Evolutionary conservation across 2,113 vertebrate species (phyloP).

Genomic region (Lophochroa leadbeateri): DNA sequence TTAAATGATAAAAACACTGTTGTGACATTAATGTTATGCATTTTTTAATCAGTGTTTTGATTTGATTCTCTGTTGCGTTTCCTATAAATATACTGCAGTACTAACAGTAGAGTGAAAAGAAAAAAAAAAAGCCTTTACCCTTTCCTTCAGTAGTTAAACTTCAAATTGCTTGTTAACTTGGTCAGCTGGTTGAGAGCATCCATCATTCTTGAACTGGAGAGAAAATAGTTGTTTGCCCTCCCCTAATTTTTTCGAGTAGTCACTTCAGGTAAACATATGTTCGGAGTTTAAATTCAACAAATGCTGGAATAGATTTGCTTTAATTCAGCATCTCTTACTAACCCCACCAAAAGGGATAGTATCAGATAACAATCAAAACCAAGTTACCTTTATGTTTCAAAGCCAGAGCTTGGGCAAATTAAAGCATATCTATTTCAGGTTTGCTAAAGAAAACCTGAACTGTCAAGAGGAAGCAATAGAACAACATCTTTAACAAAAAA

Average conservation of each 20-base stretch:
- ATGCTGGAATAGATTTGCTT: conserved; percentile 13
- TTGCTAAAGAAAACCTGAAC: background rate
- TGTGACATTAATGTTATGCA: conserved; percentile 85
- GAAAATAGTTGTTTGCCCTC: background rate
- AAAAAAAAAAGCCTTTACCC: conserved; percentile 11
- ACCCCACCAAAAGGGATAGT: background rate
- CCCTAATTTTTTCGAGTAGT: background rate
- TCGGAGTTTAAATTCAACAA: background rate
- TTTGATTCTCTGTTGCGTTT: conserved; percentile 78
- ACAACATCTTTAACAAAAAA: background rate
- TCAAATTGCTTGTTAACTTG: conserved; percentile 20
- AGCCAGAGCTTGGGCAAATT: background rate
- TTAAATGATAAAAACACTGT: conserved; percentile 75
- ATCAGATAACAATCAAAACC: background rate
- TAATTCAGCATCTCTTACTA: background rate
- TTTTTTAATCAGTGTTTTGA: conserved; percentile 89
- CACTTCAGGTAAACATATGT: conserved; percentile 21
- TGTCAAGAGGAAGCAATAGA: background rate
- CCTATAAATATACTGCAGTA: conserved; percentile 37
- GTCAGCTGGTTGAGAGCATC: conserved; percentile 3
- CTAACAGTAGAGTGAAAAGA: conserved; percentile 30
- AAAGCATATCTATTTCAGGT: background rate
- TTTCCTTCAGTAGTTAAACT: conserved; percentile 39
- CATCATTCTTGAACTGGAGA: background rate
- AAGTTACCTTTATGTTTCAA: background rate